Evolutionary conservation across 2,113 vertebrate species (phyloP), one percentile per base, ranked within the genome.

Genomic region (Perca flavescens): DNA sequence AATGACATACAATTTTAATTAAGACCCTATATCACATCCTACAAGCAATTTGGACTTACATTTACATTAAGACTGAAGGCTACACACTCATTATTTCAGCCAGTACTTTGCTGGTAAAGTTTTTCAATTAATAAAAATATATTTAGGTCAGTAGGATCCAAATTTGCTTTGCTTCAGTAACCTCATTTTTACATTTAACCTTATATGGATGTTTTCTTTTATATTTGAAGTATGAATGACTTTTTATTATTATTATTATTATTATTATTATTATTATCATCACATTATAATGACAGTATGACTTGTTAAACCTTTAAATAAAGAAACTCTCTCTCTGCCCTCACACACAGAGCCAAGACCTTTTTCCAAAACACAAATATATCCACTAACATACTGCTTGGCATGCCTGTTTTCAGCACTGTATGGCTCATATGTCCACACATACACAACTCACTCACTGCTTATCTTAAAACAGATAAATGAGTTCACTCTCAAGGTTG

Each of bases 401-500:
- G 12, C 3, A 66, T 58, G 25, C 17, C n/a, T n/a, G 15, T 52
- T 21, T 36, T 61, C 22, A 47, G 28, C 28, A 58, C 25, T 28
- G 13, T 25, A 61, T 47, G 11, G 10, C 11, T 47, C 31, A 47
- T 11, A 34, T 11, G 3, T 25, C 14, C 22, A 61, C 25, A 65
- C 50, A 79, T 53, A 63, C 36, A 70, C 14, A 56, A 31, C 15
- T 69, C 50, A 40, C 21, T 73, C 61, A 31, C n/a, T 16, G 21
- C 57, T 64, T 67, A 74, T 79, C 74, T 66, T 60, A 19, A 63
- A 46, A 40, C 22, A 61, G 60, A 70, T 65, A 54, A 52, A 22
- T 36, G 34, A 19, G n/a, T 78, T 79, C 58, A 94, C 86, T 90
- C 82, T 94, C 86, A 9, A 70, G 77, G 71, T 14, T 79, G 43